Conservation (phyloP, 2,113 vertebrate species). For the Grus americana region DNA sequence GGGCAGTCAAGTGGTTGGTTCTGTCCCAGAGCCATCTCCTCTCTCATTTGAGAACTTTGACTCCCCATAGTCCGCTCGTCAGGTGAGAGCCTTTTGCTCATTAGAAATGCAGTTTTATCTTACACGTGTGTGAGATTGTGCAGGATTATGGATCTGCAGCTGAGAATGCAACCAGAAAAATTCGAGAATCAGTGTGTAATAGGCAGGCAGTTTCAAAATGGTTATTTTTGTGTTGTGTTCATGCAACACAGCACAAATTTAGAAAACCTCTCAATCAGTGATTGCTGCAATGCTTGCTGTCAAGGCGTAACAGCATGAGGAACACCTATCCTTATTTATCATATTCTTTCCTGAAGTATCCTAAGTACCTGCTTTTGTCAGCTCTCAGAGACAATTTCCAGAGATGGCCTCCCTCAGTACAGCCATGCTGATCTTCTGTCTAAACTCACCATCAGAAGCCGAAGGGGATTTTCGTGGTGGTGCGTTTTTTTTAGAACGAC, state of each 20-base stretch:
- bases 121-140: background rate
- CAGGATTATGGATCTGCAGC: background rate
- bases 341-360: background rate
- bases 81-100: background rate
- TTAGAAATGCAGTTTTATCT: background rate
- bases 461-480: background rate
- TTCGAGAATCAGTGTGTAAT: fast-evolving
- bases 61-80: fast-evolving
- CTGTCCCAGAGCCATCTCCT: background rate
- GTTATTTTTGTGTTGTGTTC: background rate
- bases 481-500: background rate
- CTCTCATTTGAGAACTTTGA: background rate
- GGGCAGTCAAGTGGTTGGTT: background rate
- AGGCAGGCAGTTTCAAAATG: background rate
- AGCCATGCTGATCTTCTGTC: background rate
- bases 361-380: background rate
- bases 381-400: background rate
- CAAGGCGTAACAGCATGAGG: background rate
- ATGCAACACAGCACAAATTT: background rate
- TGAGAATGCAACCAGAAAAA: background rate
- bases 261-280: background rate
- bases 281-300: background rate
- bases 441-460: background rate
- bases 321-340: background rate
- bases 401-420: background rate